Conservation (phyloP, 2,888 invertebrate species). For the Aphodius sticticus region DNA sequence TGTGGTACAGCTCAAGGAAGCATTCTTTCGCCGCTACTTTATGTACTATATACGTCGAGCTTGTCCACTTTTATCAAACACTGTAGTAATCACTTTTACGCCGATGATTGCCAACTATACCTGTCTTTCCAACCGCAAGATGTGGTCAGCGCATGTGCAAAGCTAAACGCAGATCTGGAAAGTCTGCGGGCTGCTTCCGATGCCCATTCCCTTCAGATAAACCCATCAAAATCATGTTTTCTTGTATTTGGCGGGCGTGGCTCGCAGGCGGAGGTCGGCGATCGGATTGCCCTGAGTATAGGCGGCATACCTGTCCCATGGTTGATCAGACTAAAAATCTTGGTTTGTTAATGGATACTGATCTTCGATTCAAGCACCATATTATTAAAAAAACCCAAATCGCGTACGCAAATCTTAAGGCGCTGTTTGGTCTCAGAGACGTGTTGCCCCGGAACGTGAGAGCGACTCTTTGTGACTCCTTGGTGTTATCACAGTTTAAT, state of each 20-base stretch:
- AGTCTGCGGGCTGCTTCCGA: neutral
- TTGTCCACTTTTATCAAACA: neutral
- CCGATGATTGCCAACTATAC: neutral
- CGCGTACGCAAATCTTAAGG: conserved; percentile 17
- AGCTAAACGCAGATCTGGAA: neutral
- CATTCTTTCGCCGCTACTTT: neutral
- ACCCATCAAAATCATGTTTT: conserved; percentile 4
- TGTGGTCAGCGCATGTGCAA: neutral
- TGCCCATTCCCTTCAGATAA: neutral
- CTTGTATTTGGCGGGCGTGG: neutral
- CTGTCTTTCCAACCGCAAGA: neutral
- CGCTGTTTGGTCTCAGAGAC: conserved; percentile 13
- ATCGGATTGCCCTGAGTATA: too few species aligned
- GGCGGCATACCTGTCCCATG: too few species aligned
- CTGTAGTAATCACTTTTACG: neutral
- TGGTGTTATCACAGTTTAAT: conserved; percentile 22
- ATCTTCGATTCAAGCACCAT: conserved; percentile 21
- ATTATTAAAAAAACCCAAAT: neutral
- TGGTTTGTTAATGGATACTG: conserved; percentile 14
- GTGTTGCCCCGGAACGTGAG: neutral
- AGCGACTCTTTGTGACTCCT: conserved; percentile 15
- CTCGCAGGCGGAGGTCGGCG: neutral
- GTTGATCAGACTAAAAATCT: conserved; percentile 14
- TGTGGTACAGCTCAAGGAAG: neutral
- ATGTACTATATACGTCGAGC: neutral